Evolutionary conservation across 2,113 vertebrate genomes (phyloP), one percentile per base, ranked within the genome.

Genomic region (Catagonus wagneri): DNA sequence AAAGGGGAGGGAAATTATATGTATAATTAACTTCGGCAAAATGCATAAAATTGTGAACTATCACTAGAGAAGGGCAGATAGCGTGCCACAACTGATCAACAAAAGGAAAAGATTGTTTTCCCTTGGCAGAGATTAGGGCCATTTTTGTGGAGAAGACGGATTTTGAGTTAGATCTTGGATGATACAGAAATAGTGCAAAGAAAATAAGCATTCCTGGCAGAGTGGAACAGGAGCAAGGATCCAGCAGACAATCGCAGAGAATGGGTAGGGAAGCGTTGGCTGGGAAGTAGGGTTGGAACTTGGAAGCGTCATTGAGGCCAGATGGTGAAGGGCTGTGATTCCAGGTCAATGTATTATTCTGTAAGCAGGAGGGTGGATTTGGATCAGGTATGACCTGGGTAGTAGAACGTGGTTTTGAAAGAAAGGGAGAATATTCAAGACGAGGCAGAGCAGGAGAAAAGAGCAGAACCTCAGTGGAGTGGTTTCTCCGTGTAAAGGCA

Each of bases 141-240:
- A 65, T 69, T 81, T 93, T 90, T 81, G 34, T 76, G 78, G 27
- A 89, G 34, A 76, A 86, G 61, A 94, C 60, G 36, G 61, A 83
- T 81, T 96, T 66, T 81, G 54, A 36, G 54, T 22, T 65, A 65
- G 54, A 52, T 61, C 10, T 81, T 83, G 54, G 61, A 36, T 74
- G 68, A 66, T 71, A 81, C 15, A 86, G 68, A 96, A 54, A 34
- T 32, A 2, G 19, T 36, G 11, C 54, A 91, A 63, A 93, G 58
- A 44, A 81, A 86, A 90, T n/a, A 39, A 78, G 10, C 19, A n/a
- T 52, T 94, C 25, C 52, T 80, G 39, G 69, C 58, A 80, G 56
- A 88, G 50, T 0, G 8, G 27, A 69, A 27, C 50, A 74, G 39
- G 10, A 87, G 52, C 69, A 68, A 83, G 92, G 52, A 65, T 52